Conservation (phyloP, 2,113 vertebrate genomes). For the Gambusia holbrooki region DNA sequence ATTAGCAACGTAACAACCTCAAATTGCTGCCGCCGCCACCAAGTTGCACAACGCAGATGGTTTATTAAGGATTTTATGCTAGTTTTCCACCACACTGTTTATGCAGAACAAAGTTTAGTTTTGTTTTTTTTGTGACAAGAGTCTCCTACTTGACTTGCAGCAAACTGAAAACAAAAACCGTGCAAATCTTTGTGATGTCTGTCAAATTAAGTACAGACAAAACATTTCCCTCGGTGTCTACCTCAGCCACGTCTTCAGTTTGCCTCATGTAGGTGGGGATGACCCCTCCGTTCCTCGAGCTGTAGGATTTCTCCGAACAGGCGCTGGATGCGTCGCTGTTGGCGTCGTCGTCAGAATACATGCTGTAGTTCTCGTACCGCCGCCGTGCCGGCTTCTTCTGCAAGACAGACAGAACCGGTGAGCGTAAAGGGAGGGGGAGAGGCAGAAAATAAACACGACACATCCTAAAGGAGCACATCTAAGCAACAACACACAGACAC, state of each 20-base stretch:
- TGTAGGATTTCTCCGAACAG: slow-evolving; percentile 94
- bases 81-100: neutral
- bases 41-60: too few relatives aligned
- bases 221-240: slow-evolving; percentile 4
- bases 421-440: neutral
- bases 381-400: slow-evolving; percentile 95
- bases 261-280: slow-evolving; percentile 96
- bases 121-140: neutral
- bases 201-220: too few relatives aligned
- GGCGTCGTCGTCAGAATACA: slow-evolving; percentile 96
- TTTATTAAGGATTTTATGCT: too few relatives aligned
- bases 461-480: neutral
- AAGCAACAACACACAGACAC: slow-evolving; percentile 9
- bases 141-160: too few relatives aligned
- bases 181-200: too few relatives aligned
- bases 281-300: slow-evolving; percentile 91
- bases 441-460: slow-evolving; percentile 9
- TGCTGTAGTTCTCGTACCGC: slow-evolving; percentile 90
- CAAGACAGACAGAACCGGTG: neutral
- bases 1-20: too few relatives aligned
- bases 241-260: slow-evolving; percentile 94
- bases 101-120: neutral
- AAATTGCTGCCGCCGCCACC: too few relatives aligned
- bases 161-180: neutral
- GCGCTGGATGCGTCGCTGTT: slow-evolving; percentile 97